Base-by-base conservation (phyloP, 2,113 vertebrate species). In the Halichoerus grypus region DNA sequence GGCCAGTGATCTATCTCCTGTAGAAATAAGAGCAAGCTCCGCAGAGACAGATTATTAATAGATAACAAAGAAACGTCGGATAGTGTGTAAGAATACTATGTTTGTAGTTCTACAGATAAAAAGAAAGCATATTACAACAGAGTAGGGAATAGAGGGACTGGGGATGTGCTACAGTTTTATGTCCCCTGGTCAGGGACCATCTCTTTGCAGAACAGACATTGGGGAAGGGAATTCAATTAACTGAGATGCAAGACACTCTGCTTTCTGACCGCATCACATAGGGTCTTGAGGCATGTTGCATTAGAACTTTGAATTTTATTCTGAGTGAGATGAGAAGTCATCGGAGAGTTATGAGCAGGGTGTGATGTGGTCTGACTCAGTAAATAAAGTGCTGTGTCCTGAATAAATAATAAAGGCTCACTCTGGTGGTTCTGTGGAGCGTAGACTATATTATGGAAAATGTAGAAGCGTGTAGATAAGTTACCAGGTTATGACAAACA, bases 241-340 rank as follows among this genome's bases (percentile, higher is more conserved):
- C 53, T 7, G 3, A 19, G 1, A 15, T 76, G 10, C 19, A n/a
- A 82, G 63, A 46, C 16, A 3, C 42, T 39, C n/a, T 28, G 59
- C 28, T 90, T 63, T 84, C 42, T 0, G 42, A 49, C 22, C 51
- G 12, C 33, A 53, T 31, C 51, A n/a, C 2, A 0, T 5, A 19
- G 42, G 33, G 33, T 55, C 89, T 81, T 49, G 19, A 42, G 46
- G 80, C 39, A 3, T 13, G 42, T 90, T 81, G 86, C 83, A 80
- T 81, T 80, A 89, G 79, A 91, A 84, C 42, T 92, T 36, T 33
- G 96, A 83, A 49, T 97, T 96, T 96, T 92, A 92, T 67, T 97
- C 76, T 21, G 92, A 91, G 82, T 49, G 91, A 93, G 87, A 96
- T 81, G 94, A 92, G 67, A 76, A 83, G 59, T 88, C 94, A 55